phyloP scores from a whole-genome alignment of 2,888 invertebrate genomes.

The Oligia strigilis region DNA sequence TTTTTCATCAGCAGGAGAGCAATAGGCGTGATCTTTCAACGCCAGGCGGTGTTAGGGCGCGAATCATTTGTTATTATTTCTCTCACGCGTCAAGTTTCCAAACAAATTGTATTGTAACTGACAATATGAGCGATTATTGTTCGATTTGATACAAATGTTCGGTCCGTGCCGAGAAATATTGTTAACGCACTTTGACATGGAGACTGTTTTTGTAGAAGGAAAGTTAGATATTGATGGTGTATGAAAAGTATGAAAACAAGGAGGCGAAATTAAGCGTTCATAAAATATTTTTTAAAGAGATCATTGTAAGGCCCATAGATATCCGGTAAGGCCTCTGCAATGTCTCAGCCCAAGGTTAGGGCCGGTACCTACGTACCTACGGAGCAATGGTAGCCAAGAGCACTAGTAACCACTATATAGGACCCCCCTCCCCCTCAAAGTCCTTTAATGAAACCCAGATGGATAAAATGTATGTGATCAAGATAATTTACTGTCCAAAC shows the following conservation, averaged over 20 bases:
- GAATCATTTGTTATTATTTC: constrained; percentile 91
- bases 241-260: constrained; percentile 6
- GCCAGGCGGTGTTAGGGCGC: constrained; percentile 90
- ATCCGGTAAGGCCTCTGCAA: background rate
- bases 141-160: constrained; percentile 87
- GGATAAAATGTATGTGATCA: background rate
- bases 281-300: background rate
- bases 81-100: constrained; percentile 89
- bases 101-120: constrained; percentile 90
- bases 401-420: no score
- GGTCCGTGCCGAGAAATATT: constrained; percentile 66
- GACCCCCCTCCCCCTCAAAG: no score
- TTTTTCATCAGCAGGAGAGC: constrained; percentile 89
- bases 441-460: no score
- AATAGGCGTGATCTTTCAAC: constrained; percentile 91
- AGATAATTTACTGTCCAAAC: no score
- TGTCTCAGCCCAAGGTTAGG: background rate
- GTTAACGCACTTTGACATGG: constrained; percentile 33
- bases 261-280: background rate
- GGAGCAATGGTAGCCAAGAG: no score
- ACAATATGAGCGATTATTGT: constrained; percentile 90
- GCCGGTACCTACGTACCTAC: background rate
- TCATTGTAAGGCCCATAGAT: background rate
- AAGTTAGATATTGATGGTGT: constrained; percentile 26
- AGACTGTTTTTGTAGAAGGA: constrained; percentile 39